Percentiles rank a stretch among this genome's conserved stretches.
These are phyloP conservation scores for Pseudanteris insignis DNA, from an alignment of 2,888 invertebrate genomes.

Conservation along the genomic window DNA sequence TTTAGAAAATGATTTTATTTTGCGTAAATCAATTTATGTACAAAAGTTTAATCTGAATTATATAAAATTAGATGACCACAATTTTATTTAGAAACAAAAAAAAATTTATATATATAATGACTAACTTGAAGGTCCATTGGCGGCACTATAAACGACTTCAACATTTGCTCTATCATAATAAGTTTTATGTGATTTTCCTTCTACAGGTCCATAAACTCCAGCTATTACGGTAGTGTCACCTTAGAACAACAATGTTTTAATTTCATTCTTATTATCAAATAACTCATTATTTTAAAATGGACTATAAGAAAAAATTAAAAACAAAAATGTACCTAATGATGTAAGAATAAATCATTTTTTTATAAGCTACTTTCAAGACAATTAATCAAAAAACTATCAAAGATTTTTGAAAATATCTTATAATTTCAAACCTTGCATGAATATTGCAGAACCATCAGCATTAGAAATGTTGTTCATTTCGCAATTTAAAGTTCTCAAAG, in stretches of 20 bases:
- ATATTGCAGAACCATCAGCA: slow-evolving; percentile 81
- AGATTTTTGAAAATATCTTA: neutral
- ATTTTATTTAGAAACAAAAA: no score
- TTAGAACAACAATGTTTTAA: no score
- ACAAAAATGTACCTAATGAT: slow-evolving; percentile 2
- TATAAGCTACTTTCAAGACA: no score
- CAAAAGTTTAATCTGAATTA: no score
- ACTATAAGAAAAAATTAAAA: slow-evolving; percentile 52
- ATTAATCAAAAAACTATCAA: slow-evolving; percentile 2
- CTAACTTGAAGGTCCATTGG: slow-evolving; percentile 75
- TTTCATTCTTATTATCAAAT: no score
- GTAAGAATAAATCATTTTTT: slow-evolving; percentile 16
- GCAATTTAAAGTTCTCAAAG: slow-evolving; percentile 70
- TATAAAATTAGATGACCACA: no score
- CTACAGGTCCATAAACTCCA: slow-evolving; percentile 85
- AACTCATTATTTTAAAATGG: no score
- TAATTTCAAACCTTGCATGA: slow-evolving; percentile 74
- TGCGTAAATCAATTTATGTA: no score
- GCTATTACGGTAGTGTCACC: slow-evolving; percentile 82
- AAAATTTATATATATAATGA: slow-evolving; percentile 22
- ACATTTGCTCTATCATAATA: slow-evolving; percentile 81
- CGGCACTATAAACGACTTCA: slow-evolving; percentile 79
- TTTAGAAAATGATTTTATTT: no score
- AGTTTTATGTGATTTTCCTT: slow-evolving; percentile 79
- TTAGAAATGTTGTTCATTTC: slow-evolving; percentile 78